Base-by-base conservation (phyloP, 2,888 invertebrate species). In the Drosophila kuntzei region DNA sequence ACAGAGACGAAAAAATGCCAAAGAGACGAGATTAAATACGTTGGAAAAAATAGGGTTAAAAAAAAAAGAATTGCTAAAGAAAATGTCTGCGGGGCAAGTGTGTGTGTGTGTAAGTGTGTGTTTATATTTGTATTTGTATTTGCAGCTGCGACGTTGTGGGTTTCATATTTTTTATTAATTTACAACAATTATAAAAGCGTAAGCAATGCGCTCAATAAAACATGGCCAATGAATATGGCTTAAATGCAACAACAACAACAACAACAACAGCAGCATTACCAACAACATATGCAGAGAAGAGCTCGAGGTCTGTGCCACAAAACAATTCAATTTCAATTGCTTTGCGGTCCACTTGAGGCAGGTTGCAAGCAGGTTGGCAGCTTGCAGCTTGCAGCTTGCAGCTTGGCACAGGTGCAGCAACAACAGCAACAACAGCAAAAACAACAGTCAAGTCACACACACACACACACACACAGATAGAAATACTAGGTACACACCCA, bases 241-340 rank as follows among this genome's bases (percentile, higher is more conserved):
- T 73, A 76, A 82, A 87, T 82, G 81, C 76, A 50, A 29, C 44
- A 62, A 37, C 53, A 54, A 36, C 64, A 63, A 41, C 59, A 76
- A 20, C 64, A 71, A 20, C 59, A 72, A 36, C 63, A 79, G 60
- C 62, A 55, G 8, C 16, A 34, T 22, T n/a, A 53, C 34, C 34
- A 43, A 22, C 36, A 47, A 34, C 32, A 16, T 64, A 81, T 75
- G 76, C 63, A 54, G 50, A 50, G 39, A 18, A 54, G 34, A 58
- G 66, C 55, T 68, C 46, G 67, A 63, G 75, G 57, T 72, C 44
- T 76, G 78, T 58, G 75, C 75, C 78, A 76, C 74, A 76, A 78
- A 87, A 82, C 82, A 82, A 82, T 82, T 87, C 82, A 82, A 87
- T 82, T 82, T 87, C 82, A 82, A 87, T 82, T 85, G 82, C 88